Evolutionary conservation across 2,888 invertebrate genomes (phyloP), one percentile per base, ranked within the genome.

Genomic region (Drosophila prolongata): DNA sequence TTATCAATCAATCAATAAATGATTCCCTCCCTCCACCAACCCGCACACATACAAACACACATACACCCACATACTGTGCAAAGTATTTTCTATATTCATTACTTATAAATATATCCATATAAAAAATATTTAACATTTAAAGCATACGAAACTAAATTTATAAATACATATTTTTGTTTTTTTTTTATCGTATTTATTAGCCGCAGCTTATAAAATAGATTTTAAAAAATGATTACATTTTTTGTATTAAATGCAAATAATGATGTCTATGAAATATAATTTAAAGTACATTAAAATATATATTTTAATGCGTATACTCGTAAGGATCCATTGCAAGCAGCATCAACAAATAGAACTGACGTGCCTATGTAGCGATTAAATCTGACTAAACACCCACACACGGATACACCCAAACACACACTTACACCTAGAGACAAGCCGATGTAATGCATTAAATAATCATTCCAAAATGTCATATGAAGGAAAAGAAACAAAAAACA

Each of bases 281-380:
- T 55, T 47, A 46, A 58, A 40, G 43, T 47, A 55, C 40, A 55
- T 42, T 71, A 35, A 59, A 9, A 24, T 3, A 73, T 52, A 38
- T 56, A 43, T 50, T 56, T 43, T 50, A 64, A 57, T 44, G 44
- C 43, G 44, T 61, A 62, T 52, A 54, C 53, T 76, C 67, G 56
- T 68, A 71, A 61, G 54, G 69, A 76, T 65, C 58, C 59, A 62
- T 66, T 64, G 58, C 53, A 71, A 76, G 53, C 74, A 74, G 58
- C 68, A 79, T 74, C 70, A 80, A 86, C 87, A 88, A 84, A 88
- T 84, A 84, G 88, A 84, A 84, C 88, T 88, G 88, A 86, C 87
- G 84, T 84, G 84, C 84, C 84, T 84, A 84, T 84, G 87, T 88
- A 84, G 84, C 84, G 79, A 88, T 84, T 78, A 82, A 86, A 78